phyloP scores from a whole-genome alignment of 2,888 invertebrate genomes.

The Tetragonisca angustula region DNA sequence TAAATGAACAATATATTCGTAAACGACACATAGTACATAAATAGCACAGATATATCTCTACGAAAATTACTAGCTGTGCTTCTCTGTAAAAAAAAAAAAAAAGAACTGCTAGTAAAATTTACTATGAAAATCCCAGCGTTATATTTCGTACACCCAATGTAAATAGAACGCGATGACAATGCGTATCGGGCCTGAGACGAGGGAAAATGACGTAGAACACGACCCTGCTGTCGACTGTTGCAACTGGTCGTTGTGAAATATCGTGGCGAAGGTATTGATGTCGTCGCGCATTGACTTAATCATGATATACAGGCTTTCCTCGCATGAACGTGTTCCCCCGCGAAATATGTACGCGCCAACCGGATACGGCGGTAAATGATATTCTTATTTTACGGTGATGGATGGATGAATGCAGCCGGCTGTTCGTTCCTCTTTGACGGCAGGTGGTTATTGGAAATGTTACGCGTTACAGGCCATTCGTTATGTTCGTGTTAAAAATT shows the following conservation, averaged over 20 bases:
- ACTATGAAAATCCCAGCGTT: not conserved
- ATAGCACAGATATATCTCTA: not conserved
- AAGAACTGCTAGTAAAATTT: too few relatives aligned
- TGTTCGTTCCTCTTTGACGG: not conserved
- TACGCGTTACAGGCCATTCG: not conserved
- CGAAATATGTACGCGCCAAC: not conserved
- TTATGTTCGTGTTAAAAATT: not conserved
- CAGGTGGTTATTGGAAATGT: not conserved
- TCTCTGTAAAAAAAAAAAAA: too few relatives aligned
- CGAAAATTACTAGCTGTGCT: not conserved
- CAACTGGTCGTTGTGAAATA: constrained; percentile 42
- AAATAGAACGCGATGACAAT: not conserved
- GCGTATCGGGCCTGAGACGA: not conserved
- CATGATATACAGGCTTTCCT: constrained; percentile 24
- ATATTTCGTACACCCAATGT: not conserved
- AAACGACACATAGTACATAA: not conserved
- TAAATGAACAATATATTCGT: not conserved
- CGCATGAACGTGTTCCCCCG: not conserved
- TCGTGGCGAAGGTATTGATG: constrained; percentile 40
- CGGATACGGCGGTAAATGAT: constrained; percentile 2
- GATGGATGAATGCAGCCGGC: not conserved
- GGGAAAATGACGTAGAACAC: constrained; percentile 23
- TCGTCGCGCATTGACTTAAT: constrained; percentile 36
- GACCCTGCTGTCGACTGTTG: constrained; percentile 5
- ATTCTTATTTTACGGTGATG: constrained; percentile 18